phyloP scores from a whole-genome alignment of 2,888 invertebrate species.

The Orchesella flavescens region DNA sequence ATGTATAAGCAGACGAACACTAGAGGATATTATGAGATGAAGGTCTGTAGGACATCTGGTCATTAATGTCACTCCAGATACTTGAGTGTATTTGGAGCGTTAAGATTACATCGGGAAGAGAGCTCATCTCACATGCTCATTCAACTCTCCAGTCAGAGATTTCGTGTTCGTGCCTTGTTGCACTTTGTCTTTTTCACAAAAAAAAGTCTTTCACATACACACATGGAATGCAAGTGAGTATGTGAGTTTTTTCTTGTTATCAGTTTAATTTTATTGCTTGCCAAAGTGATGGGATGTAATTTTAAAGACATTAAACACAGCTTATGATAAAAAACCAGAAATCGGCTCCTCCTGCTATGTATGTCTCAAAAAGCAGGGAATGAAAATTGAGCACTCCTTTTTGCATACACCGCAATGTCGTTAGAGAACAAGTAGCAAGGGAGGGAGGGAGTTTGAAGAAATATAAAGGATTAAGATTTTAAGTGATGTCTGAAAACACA shows the following conservation, averaged over 20 bases:
- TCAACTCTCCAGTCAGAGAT: neutral
- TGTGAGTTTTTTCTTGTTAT: conserved; percentile 30
- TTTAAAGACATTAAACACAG: conserved; percentile 46
- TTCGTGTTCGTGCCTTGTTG: conserved; percentile 39
- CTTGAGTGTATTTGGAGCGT: conserved; percentile 43
- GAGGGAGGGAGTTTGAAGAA: neutral
- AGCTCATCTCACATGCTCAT: conserved; percentile 1
- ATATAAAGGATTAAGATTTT: conserved; percentile 11
- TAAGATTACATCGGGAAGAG: conserved; percentile 41
- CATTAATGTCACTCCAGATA: conserved; percentile 51
- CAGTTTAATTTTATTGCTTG: conserved; percentile 52
- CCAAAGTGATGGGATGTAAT: conserved; percentile 49
- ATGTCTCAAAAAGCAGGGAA: neutral
- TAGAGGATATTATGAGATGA: neutral
- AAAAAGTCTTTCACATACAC: no score
- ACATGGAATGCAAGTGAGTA: neutral
- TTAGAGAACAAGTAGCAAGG: neutral
- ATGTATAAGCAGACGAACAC: no score
- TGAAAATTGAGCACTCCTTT: conserved; percentile 11
- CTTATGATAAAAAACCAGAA: conserved; percentile 18
- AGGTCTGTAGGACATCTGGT: conserved; percentile 34
- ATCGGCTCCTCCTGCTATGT: conserved; percentile 1
- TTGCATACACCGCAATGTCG: neutral
- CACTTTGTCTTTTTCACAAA: conserved; percentile 26
- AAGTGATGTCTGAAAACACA: neutral